Conservation (phyloP, 2,888 invertebrate genomes). For the Plebejus argus region DNA sequence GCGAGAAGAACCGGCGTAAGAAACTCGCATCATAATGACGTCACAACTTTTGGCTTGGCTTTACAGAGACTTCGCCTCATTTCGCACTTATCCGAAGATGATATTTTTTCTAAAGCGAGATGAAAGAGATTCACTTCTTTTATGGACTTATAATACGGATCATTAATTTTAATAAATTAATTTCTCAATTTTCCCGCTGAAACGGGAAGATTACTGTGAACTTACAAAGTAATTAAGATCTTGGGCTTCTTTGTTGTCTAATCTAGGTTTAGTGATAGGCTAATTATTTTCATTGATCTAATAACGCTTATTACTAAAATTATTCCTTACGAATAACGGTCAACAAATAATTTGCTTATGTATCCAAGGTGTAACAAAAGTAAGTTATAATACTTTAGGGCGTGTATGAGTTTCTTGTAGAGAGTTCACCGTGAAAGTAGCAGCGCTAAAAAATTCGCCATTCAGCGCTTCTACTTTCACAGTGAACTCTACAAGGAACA, state of each 20-base stretch:
- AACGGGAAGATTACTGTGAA: background rate
- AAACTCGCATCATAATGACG: background rate
- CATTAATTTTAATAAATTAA: constrained; percentile 11
- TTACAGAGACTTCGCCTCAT: background rate
- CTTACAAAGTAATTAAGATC: background rate
- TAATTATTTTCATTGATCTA: background rate
- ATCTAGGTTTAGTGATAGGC: background rate
- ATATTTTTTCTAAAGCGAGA: background rate
- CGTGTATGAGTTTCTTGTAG: too few relatives aligned
- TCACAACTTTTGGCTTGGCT: background rate
- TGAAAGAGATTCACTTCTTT: background rate
- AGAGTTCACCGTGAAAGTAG: too few relatives aligned
- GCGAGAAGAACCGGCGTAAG: too few relatives aligned
- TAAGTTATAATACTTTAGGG: too few relatives aligned
- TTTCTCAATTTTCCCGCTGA: background rate
- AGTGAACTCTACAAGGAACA: too few relatives aligned
- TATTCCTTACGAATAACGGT: too few relatives aligned
- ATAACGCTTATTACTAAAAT: background rate
- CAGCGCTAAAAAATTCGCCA: too few relatives aligned
- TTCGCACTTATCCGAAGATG: background rate
- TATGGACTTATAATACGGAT: background rate
- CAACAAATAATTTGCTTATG: too few relatives aligned
- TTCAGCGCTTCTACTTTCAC: too few relatives aligned
- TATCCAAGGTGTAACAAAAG: too few relatives aligned
- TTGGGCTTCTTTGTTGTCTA: background rate